Conservation (phyloP, 1,140 invertebrate species). For the Spodoptera litura region DNA sequence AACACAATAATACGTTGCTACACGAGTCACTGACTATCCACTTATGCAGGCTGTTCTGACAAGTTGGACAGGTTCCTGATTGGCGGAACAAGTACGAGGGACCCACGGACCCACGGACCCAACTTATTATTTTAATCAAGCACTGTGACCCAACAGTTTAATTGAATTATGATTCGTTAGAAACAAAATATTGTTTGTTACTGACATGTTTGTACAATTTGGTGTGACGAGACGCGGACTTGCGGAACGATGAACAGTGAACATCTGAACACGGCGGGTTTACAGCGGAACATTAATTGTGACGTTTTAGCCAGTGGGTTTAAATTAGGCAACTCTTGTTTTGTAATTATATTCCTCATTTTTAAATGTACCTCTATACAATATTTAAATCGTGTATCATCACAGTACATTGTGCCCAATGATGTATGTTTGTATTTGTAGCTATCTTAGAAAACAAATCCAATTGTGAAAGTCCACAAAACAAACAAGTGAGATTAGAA, state of each 20-base stretch:
- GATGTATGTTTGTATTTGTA: too few species aligned
- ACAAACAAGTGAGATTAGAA: constrained; percentile 33
- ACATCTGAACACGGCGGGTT: neutral
- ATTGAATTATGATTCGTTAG: constrained; percentile 32
- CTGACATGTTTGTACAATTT: constrained; percentile 13
- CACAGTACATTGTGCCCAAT: too few species aligned
- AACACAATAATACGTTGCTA: neutral
- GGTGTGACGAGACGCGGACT: neutral
- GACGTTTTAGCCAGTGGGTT: too few species aligned
- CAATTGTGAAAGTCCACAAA: neutral
- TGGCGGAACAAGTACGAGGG: neutral
- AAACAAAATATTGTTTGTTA: constrained; percentile 24
- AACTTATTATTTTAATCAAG: constrained; percentile 26
- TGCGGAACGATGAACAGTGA: neutral
- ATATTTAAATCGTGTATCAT: too few species aligned
- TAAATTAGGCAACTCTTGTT: too few species aligned
- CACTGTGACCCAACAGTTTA: neutral
- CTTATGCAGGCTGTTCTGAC: constrained; percentile 15
- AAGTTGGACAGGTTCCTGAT: constrained; percentile 26
- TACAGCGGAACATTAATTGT: too few species aligned
- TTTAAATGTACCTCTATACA: too few species aligned
- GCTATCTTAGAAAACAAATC: neutral
- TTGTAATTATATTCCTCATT: too few species aligned
- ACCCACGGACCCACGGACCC: constrained; percentile 15
- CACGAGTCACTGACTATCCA: constrained; percentile 2